These are phyloP conservation scores for Salticus scenicus DNA, from an alignment of 2,888 invertebrate species.

Conservation along the genomic window DNA sequence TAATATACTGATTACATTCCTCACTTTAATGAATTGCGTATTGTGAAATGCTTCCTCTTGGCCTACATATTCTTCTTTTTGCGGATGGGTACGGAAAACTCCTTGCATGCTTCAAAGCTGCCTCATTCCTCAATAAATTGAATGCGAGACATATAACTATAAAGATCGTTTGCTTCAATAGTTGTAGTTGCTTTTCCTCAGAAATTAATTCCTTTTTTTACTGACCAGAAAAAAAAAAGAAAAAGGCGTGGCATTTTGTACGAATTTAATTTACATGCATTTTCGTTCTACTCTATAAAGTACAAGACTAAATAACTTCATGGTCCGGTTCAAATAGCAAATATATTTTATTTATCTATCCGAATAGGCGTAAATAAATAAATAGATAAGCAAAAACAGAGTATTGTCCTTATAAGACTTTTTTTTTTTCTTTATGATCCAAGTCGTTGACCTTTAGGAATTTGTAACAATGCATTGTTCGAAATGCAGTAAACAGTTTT, in stretches of 20 bases:
- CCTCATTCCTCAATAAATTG: neutral
- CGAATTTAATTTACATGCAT: slow-evolving; percentile 40
- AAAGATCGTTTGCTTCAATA: neutral
- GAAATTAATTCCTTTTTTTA: neutral
- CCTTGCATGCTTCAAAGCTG: neutral
- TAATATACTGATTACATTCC: too few relatives aligned
- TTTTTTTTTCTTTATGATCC: slow-evolving; percentile 11
- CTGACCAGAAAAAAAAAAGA: neutral
- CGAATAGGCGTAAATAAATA: neutral
- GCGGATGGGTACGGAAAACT: too few relatives aligned
- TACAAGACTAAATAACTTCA: slow-evolving; percentile 11
- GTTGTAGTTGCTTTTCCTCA: neutral
- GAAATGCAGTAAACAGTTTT: neutral
- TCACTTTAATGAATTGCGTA: neutral
- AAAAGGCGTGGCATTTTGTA: slow-evolving; percentile 34
- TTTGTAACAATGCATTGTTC: neutral
- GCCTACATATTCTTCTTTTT: slow-evolving; percentile 7
- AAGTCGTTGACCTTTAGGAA: slow-evolving; percentile 39
- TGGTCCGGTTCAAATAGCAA: slow-evolving; percentile 32
- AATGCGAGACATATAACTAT: neutral
- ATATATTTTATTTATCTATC: neutral
- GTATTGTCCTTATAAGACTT: neutral
- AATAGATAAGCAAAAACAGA: neutral
- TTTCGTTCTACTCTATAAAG: slow-evolving; percentile 23
- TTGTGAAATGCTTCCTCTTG: neutral